Evolutionary conservation across 1,140 invertebrate genomes (phyloP), one percentile per base, ranked within the genome.

Genomic region (Coboldia fuscipes): DNA sequence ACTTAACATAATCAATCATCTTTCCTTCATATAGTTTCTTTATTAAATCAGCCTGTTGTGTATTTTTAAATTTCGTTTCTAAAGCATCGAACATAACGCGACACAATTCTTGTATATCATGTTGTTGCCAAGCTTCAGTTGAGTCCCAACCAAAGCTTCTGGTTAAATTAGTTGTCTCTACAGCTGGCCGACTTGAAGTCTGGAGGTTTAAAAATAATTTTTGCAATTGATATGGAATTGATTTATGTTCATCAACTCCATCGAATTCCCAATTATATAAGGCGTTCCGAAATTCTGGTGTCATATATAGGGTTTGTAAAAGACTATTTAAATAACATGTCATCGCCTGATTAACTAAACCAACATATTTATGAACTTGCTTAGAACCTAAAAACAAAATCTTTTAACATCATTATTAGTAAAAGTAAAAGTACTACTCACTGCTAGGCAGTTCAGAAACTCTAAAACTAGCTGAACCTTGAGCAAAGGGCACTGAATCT

Each of bases 311-410:
- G 2, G 81, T 79, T 58, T 93, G 86, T 2, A 93, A 58, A 17
- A 92, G 57, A 58, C 81, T 86, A 51, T 92, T 93, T 10, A 93
- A 61, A 50, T 92, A 92, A 51, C 86, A 92, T 1, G 86, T 92
- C 83, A 90, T 90, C 1, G 84, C 83, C 56, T 89, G 84, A 56
- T 93, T 93, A 0, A 90, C 81, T 21, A 93, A 58, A 23, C 86
- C 86, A 7, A 88, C 80, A 58, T 81, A 86, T 38, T 59, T 73
- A 63, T 29, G 41, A 37, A 24, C 15, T 16, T 35, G 24, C 6
- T 42, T 39, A 32, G 4, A 27, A 14, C 54, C n/a, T 24, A 7
- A 24, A 24, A 24, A 24, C 23, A 24, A 24, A 7, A n/a, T 24
- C 23, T 24, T 24, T 24, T 24, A 24, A 24, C 23, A 7, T n/a